Conservation (phyloP, 2,797 vertebrate genomes). For the Rhynchotus rufescens region DNA sequence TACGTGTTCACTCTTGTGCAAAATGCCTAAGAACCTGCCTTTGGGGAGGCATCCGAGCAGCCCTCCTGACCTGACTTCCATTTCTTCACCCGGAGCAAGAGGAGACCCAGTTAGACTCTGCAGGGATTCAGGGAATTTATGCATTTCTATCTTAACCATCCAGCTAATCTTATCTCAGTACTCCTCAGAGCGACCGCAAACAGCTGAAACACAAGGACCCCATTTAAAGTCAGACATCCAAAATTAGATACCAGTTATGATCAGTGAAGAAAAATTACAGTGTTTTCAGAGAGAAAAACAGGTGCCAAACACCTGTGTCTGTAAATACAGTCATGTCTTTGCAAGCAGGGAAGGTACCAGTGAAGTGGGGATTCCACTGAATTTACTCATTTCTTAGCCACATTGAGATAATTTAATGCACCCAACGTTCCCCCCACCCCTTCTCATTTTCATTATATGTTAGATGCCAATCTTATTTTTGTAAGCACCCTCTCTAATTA, state of each 20-base stretch:
- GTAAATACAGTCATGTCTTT: fast-evolving
- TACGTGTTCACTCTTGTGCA: background rate
- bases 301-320: background rate
- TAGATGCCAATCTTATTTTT: background rate
- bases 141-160: background rate
- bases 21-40: background rate
- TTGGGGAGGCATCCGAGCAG: background rate
- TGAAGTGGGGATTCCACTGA: background rate
- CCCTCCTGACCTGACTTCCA: background rate
- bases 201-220: background rate
- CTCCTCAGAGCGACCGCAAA: background rate
- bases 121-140: background rate
- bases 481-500: background rate
- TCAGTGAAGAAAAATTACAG: background rate
- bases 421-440: fast-evolving
- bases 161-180: background rate
- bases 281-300: background rate
- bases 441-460: background rate
- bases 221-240: background rate
- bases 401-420: background rate
- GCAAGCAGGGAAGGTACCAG: no score
- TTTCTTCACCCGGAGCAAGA: background rate
- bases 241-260: background rate
- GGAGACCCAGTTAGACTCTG: background rate
- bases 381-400: background rate